Base-by-base conservation (phyloP, 2,888 invertebrate species). In the Actias luna region DNA sequence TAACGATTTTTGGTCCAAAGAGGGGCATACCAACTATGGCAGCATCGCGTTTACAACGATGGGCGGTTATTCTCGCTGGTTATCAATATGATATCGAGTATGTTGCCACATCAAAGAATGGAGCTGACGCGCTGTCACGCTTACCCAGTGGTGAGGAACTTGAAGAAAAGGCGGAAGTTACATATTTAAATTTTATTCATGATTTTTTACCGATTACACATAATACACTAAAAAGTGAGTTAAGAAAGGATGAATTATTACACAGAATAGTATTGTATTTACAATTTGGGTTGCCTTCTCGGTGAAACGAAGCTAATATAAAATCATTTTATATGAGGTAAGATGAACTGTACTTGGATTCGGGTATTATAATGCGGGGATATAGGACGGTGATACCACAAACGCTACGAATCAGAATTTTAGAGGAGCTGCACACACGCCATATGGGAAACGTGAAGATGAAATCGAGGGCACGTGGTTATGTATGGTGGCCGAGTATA, bases 361-460 rank as follows among this genome's bases (percentile, higher is more conserved):
- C n/a, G 18, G 46, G 25, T 18, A 22, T 18, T 25, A 25, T 50
- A 25, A 22, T 50, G 10, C 22, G 46, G 46, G 46, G 22, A 5
- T 50, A 50, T 8, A 50, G 46, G 25, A 22, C 22, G 22, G 46
- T 50, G 8, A 25, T 50, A 22, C 46, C 46, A n/a, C 50, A 62
- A 1, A 1, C 35, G 0, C 65, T 62, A 25, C 46, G 65, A 8
- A 29, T 35, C 2, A 46, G 22, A 2, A 36, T 70, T 14, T 8
- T 68, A 16, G 22, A 36, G 7, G 39, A 66, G 14, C 18, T 68
- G 27, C 68, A 67, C 18, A 66, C 62, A 2, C 58, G 60, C 0
- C 69, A 69, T 58, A 66, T 68, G 65, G 69, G 69, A 8, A 65
- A 68, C 1, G 68, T 67, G 0, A 66, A 68, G 33, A 64, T 65